Conservation (phyloP, 2,113 vertebrate genomes). For the Loxodonta africana region DNA sequence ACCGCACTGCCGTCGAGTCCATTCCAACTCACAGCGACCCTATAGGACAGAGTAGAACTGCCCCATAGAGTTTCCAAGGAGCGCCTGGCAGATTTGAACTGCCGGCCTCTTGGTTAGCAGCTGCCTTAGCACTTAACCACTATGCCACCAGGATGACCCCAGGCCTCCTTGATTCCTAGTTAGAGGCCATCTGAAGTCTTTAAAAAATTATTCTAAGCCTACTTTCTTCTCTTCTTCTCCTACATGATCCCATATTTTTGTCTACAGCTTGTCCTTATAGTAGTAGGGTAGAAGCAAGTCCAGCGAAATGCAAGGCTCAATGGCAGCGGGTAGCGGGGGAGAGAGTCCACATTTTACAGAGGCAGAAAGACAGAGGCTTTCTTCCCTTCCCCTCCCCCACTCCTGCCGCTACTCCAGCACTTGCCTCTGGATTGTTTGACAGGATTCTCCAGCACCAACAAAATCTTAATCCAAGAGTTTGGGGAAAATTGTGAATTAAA, state of each 20-base stretch:
- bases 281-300: slow-evolving; percentile 2
- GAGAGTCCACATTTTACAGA: neutral
- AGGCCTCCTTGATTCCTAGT: neutral
- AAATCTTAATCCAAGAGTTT: neutral
- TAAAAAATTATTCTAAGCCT: neutral
- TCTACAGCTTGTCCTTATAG: neutral
- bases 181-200: neutral
- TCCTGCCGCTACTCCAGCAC: neutral
- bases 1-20: too few species aligned
- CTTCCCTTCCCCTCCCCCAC: neutral
- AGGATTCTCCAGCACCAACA: neutral
- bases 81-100: too few species aligned
- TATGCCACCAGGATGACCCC: too few species aligned
- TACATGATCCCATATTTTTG: neutral
- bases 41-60: too few species aligned
- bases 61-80: too few species aligned
- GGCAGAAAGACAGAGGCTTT: neutral
- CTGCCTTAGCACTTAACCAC: too few species aligned
- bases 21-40: too few species aligned
- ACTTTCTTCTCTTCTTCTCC: neutral
- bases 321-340: neutral
- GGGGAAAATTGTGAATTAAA: neutral
- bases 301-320: neutral
- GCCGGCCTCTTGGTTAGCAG: too few species aligned
- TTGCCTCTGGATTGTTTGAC: neutral